Percentiles rank a stretch among this genome's conserved stretches.
Evolutionary conservation across 2,113 vertebrate species (phyloP).

Genomic region (Garra rufa): DNA sequence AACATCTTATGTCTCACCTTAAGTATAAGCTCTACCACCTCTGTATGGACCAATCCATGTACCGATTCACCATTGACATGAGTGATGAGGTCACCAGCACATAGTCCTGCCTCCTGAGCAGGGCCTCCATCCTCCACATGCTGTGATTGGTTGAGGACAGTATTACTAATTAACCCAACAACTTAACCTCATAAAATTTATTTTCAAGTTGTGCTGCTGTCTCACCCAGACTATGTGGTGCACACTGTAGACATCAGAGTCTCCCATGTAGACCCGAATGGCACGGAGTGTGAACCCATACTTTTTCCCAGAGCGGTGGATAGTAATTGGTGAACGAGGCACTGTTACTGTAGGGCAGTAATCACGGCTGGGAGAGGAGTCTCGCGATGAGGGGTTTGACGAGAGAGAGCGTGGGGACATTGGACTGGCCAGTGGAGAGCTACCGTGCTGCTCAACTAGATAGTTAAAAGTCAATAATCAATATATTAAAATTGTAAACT

Average conservation of each 20-base stretch:
- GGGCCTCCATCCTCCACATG: constrained; percentile 92
- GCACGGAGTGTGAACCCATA: constrained; percentile 93
- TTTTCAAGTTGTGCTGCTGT: background rate
- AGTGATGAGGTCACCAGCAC: constrained; percentile 94
- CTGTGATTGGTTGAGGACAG: constrained; percentile 66
- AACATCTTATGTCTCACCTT: constrained; percentile 76
- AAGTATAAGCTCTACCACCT: constrained; percentile 93
- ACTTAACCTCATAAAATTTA: no score
- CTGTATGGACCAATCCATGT: constrained; percentile 92
- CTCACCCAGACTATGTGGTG: constrained; percentile 94
- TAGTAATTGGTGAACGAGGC: constrained; percentile 89
- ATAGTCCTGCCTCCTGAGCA: constrained; percentile 89
- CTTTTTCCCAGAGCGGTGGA: constrained; percentile 91
- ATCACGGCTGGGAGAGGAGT: constrained; percentile 91
- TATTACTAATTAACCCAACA: background rate
- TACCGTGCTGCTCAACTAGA: constrained; percentile 86
- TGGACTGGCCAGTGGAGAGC: constrained; percentile 89
- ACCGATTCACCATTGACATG: constrained; percentile 95
- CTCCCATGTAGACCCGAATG: constrained; percentile 93
- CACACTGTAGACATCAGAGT: constrained; percentile 91
- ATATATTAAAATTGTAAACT: background rate
- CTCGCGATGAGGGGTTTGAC: constrained; percentile 90
- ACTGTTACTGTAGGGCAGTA: constrained; percentile 86
- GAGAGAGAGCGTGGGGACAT: constrained; percentile 93
- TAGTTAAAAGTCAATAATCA: background rate